phyloP scores from a whole-genome alignment of 2,113 vertebrate species.

The Scatophagus argus region DNA sequence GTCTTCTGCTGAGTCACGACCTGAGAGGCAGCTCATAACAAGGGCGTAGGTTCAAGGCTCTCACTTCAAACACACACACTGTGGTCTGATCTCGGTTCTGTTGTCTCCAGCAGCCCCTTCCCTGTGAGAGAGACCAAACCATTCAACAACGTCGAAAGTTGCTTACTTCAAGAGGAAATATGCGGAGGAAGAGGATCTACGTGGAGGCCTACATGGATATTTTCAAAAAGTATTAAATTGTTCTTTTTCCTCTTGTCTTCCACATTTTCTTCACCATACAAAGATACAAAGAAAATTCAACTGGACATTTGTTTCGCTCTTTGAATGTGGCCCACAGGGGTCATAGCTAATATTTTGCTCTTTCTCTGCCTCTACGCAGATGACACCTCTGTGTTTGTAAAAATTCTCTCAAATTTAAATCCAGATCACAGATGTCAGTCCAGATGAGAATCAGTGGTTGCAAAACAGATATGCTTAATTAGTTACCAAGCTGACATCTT shows the following conservation, averaged over 20 bases:
- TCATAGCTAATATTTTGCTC: neutral
- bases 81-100: neutral
- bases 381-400: neutral
- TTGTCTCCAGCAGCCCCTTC: constrained; percentile 59
- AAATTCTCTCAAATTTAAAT: too few relatives aligned
- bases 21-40: neutral
- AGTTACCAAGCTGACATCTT: neutral
- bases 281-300: neutral
- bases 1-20: neutral
- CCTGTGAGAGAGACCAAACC: constrained; percentile 72
- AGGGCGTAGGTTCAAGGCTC: too few relatives aligned
- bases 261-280: neutral
- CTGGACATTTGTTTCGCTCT: neutral
- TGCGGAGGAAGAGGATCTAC: constrained; percentile 99
- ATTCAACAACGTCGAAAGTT: constrained; percentile 99
- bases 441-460: neutral
- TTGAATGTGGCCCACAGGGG: neutral
- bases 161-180: constrained; percentile 99
- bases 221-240: constrained; percentile 92
- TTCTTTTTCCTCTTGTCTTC: neutral
- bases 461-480: neutral
- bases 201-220: constrained; percentile 93
- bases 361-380: neutral
- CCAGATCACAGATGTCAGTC: neutral
- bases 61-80: too few relatives aligned